phyloP scores from a whole-genome alignment of 2,797 vertebrate species.

The Hyperoplus immaculatus region DNA sequence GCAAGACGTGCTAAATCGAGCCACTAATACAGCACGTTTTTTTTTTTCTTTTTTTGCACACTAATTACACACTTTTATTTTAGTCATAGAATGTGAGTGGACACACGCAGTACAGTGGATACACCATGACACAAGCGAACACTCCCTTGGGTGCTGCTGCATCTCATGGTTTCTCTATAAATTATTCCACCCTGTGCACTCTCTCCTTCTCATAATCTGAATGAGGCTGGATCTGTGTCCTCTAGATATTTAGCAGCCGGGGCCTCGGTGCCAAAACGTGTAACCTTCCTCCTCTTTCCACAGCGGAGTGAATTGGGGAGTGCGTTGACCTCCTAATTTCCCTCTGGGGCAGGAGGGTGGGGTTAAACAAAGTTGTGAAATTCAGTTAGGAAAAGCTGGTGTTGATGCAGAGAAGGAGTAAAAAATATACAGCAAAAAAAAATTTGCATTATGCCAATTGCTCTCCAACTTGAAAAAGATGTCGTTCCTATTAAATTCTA shows the following conservation, averaged over 20 bases:
- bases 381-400: slow-evolving; percentile 42
- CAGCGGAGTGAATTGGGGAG: slow-evolving; percentile 51
- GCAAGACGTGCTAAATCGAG: slow-evolving; percentile 67
- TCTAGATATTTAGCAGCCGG: slow-evolving; percentile 74
- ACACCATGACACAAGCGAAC: slow-evolving; percentile 38
- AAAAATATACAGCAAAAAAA: not conserved
- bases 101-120: slow-evolving; percentile 42
- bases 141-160: slow-evolving; percentile 63
- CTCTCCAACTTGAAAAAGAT: slow-evolving; percentile 30
- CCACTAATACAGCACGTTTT: slow-evolving; percentile 48
- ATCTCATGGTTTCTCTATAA: slow-evolving; percentile 64
- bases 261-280: slow-evolving; percentile 67
- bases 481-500: slow-evolving; percentile 62
- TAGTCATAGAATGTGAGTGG: slow-evolving; percentile 39
- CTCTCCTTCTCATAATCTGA: slow-evolving; percentile 66
- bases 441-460: slow-evolving; percentile 1
- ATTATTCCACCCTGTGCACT: slow-evolving; percentile 76
- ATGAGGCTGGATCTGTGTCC: slow-evolving; percentile 73
- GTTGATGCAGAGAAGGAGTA: slow-evolving; percentile 10
- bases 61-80: slow-evolving; percentile 63
- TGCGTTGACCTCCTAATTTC: slow-evolving; percentile 57
- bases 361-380: slow-evolving; percentile 66
- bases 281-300: slow-evolving; percentile 70
- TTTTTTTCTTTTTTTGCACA: slow-evolving; percentile 36
- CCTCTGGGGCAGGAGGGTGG: slow-evolving; percentile 22